phyloP scores from a whole-genome alignment of 2,113 vertebrate species.

The Egretta garzetta region DNA sequence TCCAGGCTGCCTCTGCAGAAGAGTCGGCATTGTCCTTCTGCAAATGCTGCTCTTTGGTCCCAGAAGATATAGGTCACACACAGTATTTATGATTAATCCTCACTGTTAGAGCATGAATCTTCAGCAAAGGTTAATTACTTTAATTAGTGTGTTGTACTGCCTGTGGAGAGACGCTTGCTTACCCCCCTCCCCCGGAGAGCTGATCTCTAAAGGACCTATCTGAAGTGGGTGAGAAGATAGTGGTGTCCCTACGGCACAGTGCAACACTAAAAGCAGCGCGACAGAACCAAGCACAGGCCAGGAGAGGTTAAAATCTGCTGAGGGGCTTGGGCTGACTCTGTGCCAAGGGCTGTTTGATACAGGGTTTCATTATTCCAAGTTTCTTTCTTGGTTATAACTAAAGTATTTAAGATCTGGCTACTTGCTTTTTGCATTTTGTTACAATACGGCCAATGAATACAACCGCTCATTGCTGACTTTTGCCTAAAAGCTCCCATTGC shows the following conservation, averaged over 20 bases:
- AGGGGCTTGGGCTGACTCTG: neutral
- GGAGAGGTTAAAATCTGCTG: neutral
- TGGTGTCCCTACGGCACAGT: neutral
- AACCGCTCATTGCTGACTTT: neutral
- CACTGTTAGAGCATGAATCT: neutral
- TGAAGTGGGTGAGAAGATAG: neutral
- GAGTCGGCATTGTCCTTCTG: neutral
- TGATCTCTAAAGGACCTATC: neutral
- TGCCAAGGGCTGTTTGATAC: neutral
- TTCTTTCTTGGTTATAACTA: neutral
- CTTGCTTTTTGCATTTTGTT: neutral
- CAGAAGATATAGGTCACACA: neutral
- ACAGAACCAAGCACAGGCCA: neutral
- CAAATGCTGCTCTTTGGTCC: neutral
- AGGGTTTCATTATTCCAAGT: neutral
- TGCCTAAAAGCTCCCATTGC: neutral
- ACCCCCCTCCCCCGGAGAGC: neutral
- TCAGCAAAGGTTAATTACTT: slow-evolving; percentile 18
- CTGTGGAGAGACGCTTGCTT: neutral
- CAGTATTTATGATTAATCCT: neutral
- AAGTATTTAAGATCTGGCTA: neutral
- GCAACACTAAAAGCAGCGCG: neutral
- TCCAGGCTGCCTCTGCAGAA: neutral
- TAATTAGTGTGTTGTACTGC: neutral
- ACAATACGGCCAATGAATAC: neutral